These are phyloP conservation scores for Dermolepida albohirtum DNA, from an alignment of 2,888 invertebrate genomes.

Conservation along the genomic window DNA sequence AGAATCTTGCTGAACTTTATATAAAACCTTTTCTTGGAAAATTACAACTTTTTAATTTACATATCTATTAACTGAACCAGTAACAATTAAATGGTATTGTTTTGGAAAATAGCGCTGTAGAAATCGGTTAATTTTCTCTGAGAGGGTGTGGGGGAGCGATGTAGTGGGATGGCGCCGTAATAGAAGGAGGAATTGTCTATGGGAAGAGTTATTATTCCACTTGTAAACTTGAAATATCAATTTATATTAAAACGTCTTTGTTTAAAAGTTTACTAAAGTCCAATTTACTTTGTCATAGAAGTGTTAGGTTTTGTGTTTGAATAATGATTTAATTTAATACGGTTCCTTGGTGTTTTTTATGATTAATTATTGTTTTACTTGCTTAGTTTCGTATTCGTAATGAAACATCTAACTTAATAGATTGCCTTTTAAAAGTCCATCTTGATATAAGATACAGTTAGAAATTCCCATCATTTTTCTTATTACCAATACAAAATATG, in stretches of 20 bases:
- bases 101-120: neutral
- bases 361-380: constrained; percentile 10
- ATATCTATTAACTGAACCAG: constrained; percentile 17
- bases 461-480: too few species aligned
- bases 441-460: too few species aligned
- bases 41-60: constrained; percentile 1
- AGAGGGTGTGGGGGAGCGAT: neutral
- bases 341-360: constrained; percentile 15
- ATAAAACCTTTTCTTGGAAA: too few species aligned
- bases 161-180: neutral
- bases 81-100: constrained; percentile 16
- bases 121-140: constrained; percentile 25
- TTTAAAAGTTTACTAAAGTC: constrained; percentile 37
- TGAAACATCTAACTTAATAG: too few species aligned
- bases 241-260: constrained; percentile 35
- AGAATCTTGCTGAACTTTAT: too few species aligned
- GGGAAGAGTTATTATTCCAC: constrained; percentile 35
- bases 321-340: constrained; percentile 28
- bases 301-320: constrained; percentile 23
- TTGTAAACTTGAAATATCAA: constrained; percentile 39
- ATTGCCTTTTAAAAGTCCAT: too few species aligned
- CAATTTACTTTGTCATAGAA: constrained; percentile 31
- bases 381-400: constrained; percentile 8
- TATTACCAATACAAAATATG: too few species aligned
- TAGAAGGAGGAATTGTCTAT: constrained; percentile 24